These are phyloP conservation scores for Lepilemur septentrionalis DNA, from an alignment of 2,797 vertebrate species.

Conservation along the genomic window DNA sequence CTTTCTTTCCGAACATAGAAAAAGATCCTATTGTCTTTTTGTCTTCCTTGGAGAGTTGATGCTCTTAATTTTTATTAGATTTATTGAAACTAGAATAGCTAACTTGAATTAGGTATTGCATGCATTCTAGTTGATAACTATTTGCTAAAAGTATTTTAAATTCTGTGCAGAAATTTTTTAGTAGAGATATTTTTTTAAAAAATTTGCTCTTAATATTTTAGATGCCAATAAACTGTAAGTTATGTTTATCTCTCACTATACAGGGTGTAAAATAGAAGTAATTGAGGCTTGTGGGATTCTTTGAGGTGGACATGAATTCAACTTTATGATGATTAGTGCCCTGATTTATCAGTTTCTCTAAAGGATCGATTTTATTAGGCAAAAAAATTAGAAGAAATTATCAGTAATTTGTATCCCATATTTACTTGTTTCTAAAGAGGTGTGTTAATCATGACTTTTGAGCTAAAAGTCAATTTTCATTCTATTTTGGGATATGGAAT, in stretches of 20 bases:
- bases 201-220: constrained; percentile 17
- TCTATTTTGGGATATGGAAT: neutral
- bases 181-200: neutral
- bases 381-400: neutral
- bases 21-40: constrained; percentile 17
- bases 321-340: neutral
- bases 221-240: neutral
- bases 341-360: constrained; percentile 5
- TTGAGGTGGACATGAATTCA: neutral
- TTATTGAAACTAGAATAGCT: neutral
- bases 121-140: neutral
- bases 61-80: neutral
- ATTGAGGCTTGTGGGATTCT: constrained; percentile 22
- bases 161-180: neutral
- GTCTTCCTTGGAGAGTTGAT: neutral
- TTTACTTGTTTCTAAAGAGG: neutral
- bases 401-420: neutral
- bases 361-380: neutral
- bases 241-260: neutral
- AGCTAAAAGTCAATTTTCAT: neutral
- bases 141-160: neutral
- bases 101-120: neutral
- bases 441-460: neutral
- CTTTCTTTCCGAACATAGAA: neutral
- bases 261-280: neutral